A percentile compares a stretch with the other conserved stretches of the same genome.
phyloP scores from a whole-genome alignment of 2,888 invertebrate genomes.

The Monopis laevigella region DNA sequence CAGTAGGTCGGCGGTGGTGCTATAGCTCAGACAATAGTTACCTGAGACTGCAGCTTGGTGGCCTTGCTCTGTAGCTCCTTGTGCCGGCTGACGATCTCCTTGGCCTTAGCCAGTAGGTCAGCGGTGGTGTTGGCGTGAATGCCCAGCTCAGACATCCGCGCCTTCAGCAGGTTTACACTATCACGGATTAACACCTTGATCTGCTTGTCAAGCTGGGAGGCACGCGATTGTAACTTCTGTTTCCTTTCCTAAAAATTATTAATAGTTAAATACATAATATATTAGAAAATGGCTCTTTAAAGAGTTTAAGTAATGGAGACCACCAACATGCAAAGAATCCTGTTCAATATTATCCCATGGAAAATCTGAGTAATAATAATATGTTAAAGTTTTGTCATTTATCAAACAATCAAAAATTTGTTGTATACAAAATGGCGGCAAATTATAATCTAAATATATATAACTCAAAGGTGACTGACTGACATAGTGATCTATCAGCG shows the following conservation, averaged over 20 bases:
- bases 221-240: conserved; percentile 81
- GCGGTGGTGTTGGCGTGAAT: conserved; percentile 88
- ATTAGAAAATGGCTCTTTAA: too few species aligned
- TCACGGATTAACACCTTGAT: conserved; percentile 92
- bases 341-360: too few species aligned
- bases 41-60: conserved; percentile 85
- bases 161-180: conserved; percentile 87
- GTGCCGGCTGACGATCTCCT: conserved; percentile 91
- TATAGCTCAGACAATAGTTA: conserved; percentile 31
- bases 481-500: too few species aligned
- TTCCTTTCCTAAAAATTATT: conserved; percentile 86
- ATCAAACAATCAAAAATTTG: too few species aligned
- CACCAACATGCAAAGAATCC: too few species aligned
- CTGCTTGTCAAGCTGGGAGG: conserved; percentile 92
- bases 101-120: conserved; percentile 85
- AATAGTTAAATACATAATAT: too few species aligned
- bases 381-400: too few species aligned
- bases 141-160: conserved; percentile 90
- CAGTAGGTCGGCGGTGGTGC: conserved; percentile 82
- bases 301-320: too few species aligned
- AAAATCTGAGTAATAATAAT: too few species aligned
- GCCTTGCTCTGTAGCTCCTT: conserved; percentile 92
- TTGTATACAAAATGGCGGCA: too few species aligned
- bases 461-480: too few species aligned
- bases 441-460: too few species aligned